Conservation (phyloP, 2,888 invertebrate genomes). For the Troilus luridus region DNA sequence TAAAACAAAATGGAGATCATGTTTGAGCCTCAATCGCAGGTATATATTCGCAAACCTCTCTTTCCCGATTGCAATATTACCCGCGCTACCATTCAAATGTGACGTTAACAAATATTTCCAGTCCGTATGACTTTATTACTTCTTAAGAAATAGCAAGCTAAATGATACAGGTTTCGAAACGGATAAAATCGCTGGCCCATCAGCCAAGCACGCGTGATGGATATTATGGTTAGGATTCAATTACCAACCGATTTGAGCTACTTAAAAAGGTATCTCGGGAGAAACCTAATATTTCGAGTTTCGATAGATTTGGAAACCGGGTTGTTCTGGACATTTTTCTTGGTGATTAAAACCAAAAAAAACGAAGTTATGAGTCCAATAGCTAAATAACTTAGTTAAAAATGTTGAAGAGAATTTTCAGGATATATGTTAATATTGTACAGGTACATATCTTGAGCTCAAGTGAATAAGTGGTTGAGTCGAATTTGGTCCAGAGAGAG, state of each 20-base stretch:
- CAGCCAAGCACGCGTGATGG: neutral
- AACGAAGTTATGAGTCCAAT: no score
- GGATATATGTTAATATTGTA: no score
- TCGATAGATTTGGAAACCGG: neutral
- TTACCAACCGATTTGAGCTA: neutral
- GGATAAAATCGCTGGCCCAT: neutral
- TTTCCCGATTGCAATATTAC: neutral
- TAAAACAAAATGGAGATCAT: neutral
- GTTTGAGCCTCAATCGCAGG: neutral
- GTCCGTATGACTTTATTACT: slow-evolving; percentile 1
- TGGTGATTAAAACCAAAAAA: neutral
- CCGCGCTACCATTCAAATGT: neutral
- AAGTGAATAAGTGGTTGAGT: no score
- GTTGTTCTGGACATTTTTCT: neutral
- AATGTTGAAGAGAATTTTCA: no score
- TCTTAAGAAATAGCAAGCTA: neutral
- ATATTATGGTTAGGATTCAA: neutral
- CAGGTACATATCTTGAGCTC: no score
- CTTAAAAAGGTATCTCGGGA: slow-evolving; percentile 11
- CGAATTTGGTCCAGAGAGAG: no score
- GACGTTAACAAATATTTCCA: neutral
- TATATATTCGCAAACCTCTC: neutral
- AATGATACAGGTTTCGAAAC: neutral
- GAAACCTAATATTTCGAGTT: neutral
- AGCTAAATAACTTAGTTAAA: no score